Percentiles rank a stretch among this genome's conserved stretches.
These are phyloP conservation scores for Neoascia interrupta DNA, from an alignment of 2,888 invertebrate genomes.

Conservation along the genomic window DNA sequence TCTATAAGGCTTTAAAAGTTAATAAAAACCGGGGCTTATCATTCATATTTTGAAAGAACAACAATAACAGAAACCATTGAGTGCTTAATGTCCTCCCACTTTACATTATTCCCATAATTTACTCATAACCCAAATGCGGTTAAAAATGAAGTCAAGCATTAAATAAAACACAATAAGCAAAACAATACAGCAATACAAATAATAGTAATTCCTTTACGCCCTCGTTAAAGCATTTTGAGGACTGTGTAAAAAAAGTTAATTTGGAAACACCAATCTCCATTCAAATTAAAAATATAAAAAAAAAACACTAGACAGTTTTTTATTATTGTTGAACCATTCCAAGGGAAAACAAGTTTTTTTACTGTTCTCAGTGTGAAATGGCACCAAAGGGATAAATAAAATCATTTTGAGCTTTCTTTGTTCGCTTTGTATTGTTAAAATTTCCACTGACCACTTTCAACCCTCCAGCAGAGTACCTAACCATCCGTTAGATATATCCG, in stretches of 20 bases:
- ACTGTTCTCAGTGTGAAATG: conserved; percentile 52
- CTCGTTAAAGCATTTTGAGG: conserved; percentile 56
- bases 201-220: conserved; percentile 53
- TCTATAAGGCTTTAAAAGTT: background rate
- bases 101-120: conserved; percentile 27
- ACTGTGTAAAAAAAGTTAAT: conserved; percentile 36
- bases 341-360: conserved; percentile 30
- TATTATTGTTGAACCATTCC: conserved; percentile 20
- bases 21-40: background rate
- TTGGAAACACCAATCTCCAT: conserved; percentile 52
- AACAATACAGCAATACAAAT: conserved; percentile 52
- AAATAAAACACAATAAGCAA: conserved; percentile 26
- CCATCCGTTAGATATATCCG: conserved; percentile 47
- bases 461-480: conserved; percentile 55
- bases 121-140: conserved; percentile 18
- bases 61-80: too few species aligned
- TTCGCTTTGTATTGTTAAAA: conserved; percentile 59
- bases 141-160: conserved; percentile 24
- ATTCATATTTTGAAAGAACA: background rate
- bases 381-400: conserved; percentile 68
- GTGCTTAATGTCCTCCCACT: too few species aligned
- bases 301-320: conserved; percentile 46
- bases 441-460: conserved; percentile 63
- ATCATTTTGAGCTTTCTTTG: conserved; percentile 64
- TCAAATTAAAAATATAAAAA: conserved; percentile 47